Evolutionary conservation across 2,888 invertebrate species (phyloP).

Genomic region (Encarsia formosa): DNA sequence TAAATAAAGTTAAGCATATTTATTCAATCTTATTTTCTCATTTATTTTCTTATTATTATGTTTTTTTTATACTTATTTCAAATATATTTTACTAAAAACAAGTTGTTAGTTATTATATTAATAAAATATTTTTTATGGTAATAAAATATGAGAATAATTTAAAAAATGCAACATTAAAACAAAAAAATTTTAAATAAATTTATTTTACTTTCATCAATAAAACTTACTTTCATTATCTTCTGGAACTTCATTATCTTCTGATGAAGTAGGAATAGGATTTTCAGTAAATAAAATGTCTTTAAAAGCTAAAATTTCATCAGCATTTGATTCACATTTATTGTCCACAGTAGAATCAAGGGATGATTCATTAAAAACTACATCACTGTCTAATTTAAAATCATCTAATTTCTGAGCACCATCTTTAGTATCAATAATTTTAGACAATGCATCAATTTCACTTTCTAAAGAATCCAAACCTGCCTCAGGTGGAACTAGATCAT

Average conservation of each 20-base stretch:
- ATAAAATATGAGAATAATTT: no score
- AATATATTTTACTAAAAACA: no score
- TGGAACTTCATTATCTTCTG: not conserved
- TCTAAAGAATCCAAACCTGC: slow-evolving; percentile 38
- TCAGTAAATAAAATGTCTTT: slow-evolving; percentile 25
- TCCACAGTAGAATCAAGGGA: not conserved
- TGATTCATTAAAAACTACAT: slow-evolving; percentile 10
- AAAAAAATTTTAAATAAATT: no score
- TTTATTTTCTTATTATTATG: no score
- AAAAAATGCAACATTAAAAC: no score
- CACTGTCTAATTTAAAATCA: slow-evolving; percentile 21
- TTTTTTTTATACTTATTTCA: no score
- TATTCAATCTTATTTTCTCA: no score
- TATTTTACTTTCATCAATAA: no score
- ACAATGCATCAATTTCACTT: slow-evolving; percentile 45
- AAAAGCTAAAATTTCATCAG: slow-evolving; percentile 30
- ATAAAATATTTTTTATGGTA: no score
- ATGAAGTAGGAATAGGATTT: slow-evolving; percentile 5
- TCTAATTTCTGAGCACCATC: slow-evolving; percentile 26
- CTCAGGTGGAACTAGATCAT: slow-evolving; percentile 34
- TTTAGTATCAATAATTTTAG: slow-evolving; percentile 44
- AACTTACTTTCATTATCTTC: not conserved
- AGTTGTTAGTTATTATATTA: no score
- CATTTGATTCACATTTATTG: slow-evolving; percentile 16
- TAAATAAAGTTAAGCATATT: no score